Evolutionary conservation across 1,140 invertebrate species (phyloP).

Genomic region (Tyrophagus putrescentiae): DNA sequence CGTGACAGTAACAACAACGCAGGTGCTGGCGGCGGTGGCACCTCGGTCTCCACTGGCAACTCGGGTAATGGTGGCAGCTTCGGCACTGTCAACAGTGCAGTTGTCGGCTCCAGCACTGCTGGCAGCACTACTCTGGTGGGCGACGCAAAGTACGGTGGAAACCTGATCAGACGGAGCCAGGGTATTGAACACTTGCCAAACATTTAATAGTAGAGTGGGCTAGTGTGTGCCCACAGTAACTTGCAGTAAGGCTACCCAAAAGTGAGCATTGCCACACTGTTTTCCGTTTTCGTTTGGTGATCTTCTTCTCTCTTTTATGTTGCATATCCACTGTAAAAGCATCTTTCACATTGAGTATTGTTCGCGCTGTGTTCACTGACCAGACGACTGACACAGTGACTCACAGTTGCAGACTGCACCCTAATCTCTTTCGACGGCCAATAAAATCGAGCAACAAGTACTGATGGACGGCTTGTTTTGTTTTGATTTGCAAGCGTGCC

Average conservation of each 20-base stretch:
- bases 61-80: not conserved
- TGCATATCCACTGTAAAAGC: not conserved
- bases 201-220: not conserved
- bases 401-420: too few relatives aligned
- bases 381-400: too few relatives aligned
- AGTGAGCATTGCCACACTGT: too few relatives aligned
- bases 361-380: too few relatives aligned
- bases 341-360: too few relatives aligned
- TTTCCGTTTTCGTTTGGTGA: not conserved
- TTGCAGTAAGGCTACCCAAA: too few relatives aligned
- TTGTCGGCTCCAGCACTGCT: not conserved
- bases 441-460: too few relatives aligned
- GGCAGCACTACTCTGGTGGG: not conserved
- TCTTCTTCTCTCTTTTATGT: not conserved
- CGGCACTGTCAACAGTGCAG: conserved; percentile 1
- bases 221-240: too few relatives aligned
- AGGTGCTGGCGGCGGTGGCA: not conserved
- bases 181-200: conserved; percentile 9
- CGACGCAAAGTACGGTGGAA: not conserved
- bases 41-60: not conserved
- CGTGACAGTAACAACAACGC: not conserved
- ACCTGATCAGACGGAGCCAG: conserved; percentile 4
- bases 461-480: too few relatives aligned
- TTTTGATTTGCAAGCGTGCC: too few relatives aligned
- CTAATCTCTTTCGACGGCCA: too few relatives aligned